phyloP scores from a whole-genome alignment of 2,888 invertebrate species.

The Petrolisthes manimaculis region DNA sequence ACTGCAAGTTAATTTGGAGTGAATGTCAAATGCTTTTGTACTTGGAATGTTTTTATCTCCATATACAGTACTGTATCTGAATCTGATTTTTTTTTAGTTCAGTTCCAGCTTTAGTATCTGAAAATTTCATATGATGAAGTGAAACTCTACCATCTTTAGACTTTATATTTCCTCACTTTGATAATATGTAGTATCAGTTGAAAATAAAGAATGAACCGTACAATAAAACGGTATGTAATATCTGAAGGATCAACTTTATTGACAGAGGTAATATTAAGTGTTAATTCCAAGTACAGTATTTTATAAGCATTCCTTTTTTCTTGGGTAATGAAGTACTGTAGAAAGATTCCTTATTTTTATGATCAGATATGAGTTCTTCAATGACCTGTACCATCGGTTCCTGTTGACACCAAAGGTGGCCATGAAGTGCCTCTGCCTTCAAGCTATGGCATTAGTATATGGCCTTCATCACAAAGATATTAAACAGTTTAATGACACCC shows the following conservation, averaged over 20 bases:
- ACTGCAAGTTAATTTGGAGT: neutral
- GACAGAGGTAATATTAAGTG: too few relatives aligned
- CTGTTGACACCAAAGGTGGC: constrained; percentile 88
- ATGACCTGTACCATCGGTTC: constrained; percentile 97
- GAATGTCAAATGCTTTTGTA: neutral
- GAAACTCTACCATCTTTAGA: too few relatives aligned
- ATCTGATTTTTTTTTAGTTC: neutral
- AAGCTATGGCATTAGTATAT: constrained; percentile 98
- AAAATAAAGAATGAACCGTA: too few relatives aligned
- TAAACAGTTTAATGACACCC: constrained; percentile 95
- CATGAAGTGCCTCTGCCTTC: constrained; percentile 97
- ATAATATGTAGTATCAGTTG: too few relatives aligned
- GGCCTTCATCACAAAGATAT: constrained; percentile 96
- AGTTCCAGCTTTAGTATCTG: neutral
- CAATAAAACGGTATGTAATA: too few relatives aligned
- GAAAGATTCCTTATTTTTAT: neutral
- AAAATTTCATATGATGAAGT: too few relatives aligned
- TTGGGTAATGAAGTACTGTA: neutral
- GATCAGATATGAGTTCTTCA: constrained; percentile 92
- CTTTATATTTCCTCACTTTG: too few relatives aligned
- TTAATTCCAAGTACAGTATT: too few relatives aligned
- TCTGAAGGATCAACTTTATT: too few relatives aligned
- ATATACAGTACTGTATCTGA: neutral
- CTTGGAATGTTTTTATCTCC: neutral
- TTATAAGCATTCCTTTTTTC: neutral